Conservation (phyloP, 2,888 invertebrate genomes). For the Amblyjoppa fuscipennis region DNA sequence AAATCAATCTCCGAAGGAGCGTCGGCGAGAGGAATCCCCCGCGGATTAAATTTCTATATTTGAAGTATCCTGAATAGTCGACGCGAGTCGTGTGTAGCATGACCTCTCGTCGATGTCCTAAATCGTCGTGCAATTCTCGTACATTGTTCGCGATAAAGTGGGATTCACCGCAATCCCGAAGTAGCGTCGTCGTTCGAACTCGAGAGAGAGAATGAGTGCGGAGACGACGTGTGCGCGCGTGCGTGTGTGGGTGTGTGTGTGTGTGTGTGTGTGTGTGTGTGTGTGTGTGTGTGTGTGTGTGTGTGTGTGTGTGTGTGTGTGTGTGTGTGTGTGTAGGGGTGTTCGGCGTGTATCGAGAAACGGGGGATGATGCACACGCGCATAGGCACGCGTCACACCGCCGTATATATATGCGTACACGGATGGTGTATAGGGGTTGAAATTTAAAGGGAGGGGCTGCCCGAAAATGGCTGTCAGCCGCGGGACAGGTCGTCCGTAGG, state of each 20-base stretch:
- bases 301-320: background rate
- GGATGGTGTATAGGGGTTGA: slow-evolving; percentile 72
- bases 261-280: background rate
- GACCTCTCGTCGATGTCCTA: slow-evolving; percentile 47
- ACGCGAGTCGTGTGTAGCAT: background rate
- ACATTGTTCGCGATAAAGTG: slow-evolving; percentile 63
- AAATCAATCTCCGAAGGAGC: slow-evolving; percentile 58
- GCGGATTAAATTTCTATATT: slow-evolving; percentile 53
- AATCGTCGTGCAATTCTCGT: slow-evolving; percentile 63
- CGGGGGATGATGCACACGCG: slow-evolving; percentile 59
- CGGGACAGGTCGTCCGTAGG: slow-evolving; percentile 81
- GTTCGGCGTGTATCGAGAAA: background rate
- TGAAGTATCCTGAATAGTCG: slow-evolving; percentile 25
- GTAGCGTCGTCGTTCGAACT: slow-evolving; percentile 57
- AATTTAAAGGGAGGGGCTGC: slow-evolving; percentile 83
- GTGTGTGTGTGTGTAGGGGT: background rate
- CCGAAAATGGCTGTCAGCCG: slow-evolving; percentile 83
- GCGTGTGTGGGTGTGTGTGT: background rate
- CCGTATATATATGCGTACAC: slow-evolving; percentile 50
- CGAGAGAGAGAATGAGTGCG: slow-evolving; percentile 21
- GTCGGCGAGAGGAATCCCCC: background rate
- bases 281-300: no score
- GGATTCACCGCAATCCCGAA: slow-evolving; percentile 59
- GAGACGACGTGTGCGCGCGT: background rate
- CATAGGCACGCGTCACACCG: slow-evolving; percentile 43